Base-by-base conservation (phyloP, 1,140 invertebrate genomes). In the Anagrus nilaparvatae region DNA sequence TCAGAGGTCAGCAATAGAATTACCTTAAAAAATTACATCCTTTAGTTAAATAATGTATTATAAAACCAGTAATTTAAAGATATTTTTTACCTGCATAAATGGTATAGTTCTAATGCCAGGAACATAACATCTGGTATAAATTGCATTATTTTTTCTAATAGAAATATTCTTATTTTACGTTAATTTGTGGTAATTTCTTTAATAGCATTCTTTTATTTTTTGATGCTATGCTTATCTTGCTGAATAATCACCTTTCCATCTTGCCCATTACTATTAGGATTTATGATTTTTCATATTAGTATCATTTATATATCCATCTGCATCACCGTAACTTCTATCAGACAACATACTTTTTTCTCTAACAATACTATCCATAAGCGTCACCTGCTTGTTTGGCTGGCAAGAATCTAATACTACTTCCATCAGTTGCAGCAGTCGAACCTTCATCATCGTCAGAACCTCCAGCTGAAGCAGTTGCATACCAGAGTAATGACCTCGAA, bases 381-480 rank as follows among this genome's bases (percentile, higher is more conserved):
- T 71, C 73, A 40, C 84, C 82, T 46, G 74, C 74, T 62, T 83
- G 82, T 60, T 89, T 86, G 3, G 87, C 86, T 2, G 88, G 88
- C 0, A 88, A 93, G 10, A 89, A 93, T 47, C 89, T 75, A 34
- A 94, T 67, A 2, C 88, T 92, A 31, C 87, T 92, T 21, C 87
- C 89, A 66, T 93, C 90, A 3, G 88, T 93, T 4, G 88, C 90
- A 23, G 88, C 88, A 35, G 87, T 93, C 44, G 86, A 90, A n/a
- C 83, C 84, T 69, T 97, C 93, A 62, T 96, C 92, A n/a, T n/a
- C n/a, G 65, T 96, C 90, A 24, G 88, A 91, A 3, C 86, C 87
- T 19, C 78, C 82, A 14, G 83, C 83, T 7, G 85, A 87, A 6
- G 84, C 83, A 13, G 82, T 87, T 1, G 83, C 85, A n/a, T n/a